phyloP scores from a whole-genome alignment of 2,113 vertebrate species.

The Brachypteracias leptosomus region DNA sequence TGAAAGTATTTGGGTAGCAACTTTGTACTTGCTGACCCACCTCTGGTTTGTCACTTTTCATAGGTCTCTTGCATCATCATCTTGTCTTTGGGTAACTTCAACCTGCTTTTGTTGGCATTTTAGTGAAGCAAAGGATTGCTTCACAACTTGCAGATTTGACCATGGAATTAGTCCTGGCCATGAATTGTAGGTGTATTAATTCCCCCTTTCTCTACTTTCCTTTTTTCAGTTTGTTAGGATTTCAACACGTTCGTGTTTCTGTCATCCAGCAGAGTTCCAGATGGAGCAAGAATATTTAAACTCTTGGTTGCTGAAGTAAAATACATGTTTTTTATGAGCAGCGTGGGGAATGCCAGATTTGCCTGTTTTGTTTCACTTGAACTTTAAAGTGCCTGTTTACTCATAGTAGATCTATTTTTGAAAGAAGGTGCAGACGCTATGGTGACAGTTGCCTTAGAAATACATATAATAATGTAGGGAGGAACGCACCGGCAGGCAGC shows the following conservation, averaged over 20 bases:
- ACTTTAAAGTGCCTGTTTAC: not conserved
- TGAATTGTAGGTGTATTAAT: not conserved
- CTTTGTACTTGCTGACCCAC: not conserved
- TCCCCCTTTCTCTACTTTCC: not conserved
- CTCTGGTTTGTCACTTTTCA: not conserved
- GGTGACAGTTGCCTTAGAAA: constrained; percentile 58
- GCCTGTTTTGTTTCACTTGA: not conserved
- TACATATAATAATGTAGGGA: not conserved
- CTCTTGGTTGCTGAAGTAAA: not conserved
- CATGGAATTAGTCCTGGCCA: not conserved
- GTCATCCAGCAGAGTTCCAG: not conserved
- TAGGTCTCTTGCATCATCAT: not conserved
- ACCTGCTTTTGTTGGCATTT: not conserved
- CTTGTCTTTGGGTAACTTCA: not conserved
- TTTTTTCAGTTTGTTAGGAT: not conserved
- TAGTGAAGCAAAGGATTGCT: not conserved
- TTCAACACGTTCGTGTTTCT: not conserved
- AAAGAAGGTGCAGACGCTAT: constrained; percentile 10
- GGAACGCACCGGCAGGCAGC: not conserved
- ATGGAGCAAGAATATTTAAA: not conserved
- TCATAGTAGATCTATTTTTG: not conserved
- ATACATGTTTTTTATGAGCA: not conserved
- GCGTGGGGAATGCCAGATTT: not conserved
- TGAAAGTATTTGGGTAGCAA: not conserved
- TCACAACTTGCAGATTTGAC: not conserved